Base-by-base conservation (phyloP, 2,888 invertebrate genomes). In the Gari tellinella region DNA sequence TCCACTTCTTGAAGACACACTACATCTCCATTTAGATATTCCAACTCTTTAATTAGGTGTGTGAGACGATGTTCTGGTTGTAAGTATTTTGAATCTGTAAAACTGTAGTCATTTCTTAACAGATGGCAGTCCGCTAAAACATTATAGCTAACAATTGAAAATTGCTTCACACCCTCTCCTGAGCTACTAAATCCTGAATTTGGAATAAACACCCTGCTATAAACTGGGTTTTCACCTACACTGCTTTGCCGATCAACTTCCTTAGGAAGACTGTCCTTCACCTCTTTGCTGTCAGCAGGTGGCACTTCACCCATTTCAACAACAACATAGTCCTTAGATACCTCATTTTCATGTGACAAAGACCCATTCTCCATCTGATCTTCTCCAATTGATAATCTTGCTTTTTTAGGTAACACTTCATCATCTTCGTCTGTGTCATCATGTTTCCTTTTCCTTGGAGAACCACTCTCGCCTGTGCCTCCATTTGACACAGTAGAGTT, bases 1-100 rank as follows among this genome's bases (percentile, higher is more conserved):
- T 82, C 86, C 17, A 91, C 91, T 77, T 91, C 91, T 69, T 91
- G 91, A 66, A 91, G 55, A 77, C 91, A 91, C n/a, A 90, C 72
- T n/a, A 91, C 68, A 74, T 91, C 91, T 12, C 82, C 87, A 74
- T 90, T 87, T 26, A 91, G 70, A 52, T 86, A 88, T 31, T 81
- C 49, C 12, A 91, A 46, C 62, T 91, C 91, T 52, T 87, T 77
- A 76, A 91, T 78, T 31, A 91, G 57, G 46, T 86, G 82, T 17
- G 72, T 63, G 51, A 90, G 88, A 10, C 91, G 81, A 63, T 86
- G 84, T 8, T 83, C 81, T 41, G 84, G 79, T n/a, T 81, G 57
- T 26, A 90, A 68, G 49, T 81, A 84, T 63, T 87, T 83, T 3
- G 72, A 64, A 12, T 82, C 74, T 19, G 87, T 87, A 72, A 84